phyloP scores from a whole-genome alignment of 2,113 vertebrate species.

The Ia io region DNA sequence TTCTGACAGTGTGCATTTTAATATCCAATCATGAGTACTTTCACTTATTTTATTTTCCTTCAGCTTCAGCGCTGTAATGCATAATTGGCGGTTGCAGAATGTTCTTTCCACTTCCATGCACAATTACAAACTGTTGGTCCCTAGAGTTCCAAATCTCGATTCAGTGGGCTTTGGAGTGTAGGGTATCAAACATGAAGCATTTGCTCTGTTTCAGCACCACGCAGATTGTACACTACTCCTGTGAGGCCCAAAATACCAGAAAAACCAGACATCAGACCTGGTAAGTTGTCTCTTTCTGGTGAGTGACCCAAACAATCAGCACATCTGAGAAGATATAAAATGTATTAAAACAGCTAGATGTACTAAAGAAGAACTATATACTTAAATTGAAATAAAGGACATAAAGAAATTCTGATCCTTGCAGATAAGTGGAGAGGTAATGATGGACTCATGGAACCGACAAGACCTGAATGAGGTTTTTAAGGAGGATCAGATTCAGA shows the following conservation, averaged over 20 bases:
- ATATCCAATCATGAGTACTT: slow-evolving; percentile 25
- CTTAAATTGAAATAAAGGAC: neutral
- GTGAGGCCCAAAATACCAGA: slow-evolving; percentile 43
- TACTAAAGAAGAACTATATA: neutral
- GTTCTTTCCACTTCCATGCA: neutral
- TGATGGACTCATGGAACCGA: neutral
- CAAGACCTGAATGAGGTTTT: neutral
- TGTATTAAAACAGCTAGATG: neutral
- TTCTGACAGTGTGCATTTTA: neutral
- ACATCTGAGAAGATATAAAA: neutral
- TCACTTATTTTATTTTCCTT: slow-evolving; percentile 18
- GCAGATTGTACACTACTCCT: slow-evolving; percentile 44
- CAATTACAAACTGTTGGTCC: neutral
- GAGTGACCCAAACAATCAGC: neutral
- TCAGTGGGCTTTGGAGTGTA: neutral
- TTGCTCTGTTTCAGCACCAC: slow-evolving; percentile 64
- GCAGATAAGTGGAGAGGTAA: neutral
- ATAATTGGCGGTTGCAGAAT: neutral
- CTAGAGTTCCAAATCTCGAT: neutral
- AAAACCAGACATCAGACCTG: slow-evolving; percentile 29
- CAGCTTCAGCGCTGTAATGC: neutral
- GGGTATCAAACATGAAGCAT: neutral
- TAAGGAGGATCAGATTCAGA: neutral
- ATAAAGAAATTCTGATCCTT: neutral
- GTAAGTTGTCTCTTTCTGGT: slow-evolving; percentile 34